Evolutionary conservation across 1,140 invertebrate genomes (phyloP).

Genomic region (Vollenhovia emeryi): DNA sequence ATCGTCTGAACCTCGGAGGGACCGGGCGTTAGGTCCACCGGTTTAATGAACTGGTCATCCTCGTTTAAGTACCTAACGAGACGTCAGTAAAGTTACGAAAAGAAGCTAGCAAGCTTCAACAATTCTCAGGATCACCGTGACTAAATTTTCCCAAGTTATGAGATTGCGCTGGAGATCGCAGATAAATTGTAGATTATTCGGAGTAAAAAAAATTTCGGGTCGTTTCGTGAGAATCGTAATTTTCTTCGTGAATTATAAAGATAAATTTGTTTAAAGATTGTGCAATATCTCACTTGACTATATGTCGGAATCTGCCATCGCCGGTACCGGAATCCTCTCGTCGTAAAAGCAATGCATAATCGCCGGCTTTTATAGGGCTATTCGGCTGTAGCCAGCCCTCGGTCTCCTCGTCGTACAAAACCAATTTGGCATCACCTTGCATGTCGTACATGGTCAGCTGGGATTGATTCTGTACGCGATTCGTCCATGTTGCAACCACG

Average conservation of each 20-base stretch:
- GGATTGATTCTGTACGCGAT: slow-evolving; percentile 92
- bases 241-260: neutral
- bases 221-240: neutral
- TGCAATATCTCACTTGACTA: slow-evolving; percentile 74
- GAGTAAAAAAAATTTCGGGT: neutral
- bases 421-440: slow-evolving; percentile 56
- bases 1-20: slow-evolving; percentile 84
- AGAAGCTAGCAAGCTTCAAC: neutral
- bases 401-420: slow-evolving; percentile 63
- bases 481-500: slow-evolving; percentile 92
- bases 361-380: slow-evolving; percentile 54
- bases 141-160: neutral
- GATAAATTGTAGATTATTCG: neutral
- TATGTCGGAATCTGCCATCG: slow-evolving; percentile 83
- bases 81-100: neutral
- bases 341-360: slow-evolving; percentile 78
- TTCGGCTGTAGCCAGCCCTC: slow-evolving; percentile 75
- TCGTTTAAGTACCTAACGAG: slow-evolving; percentile 73
- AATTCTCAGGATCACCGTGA: neutral
- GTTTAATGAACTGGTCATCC: slow-evolving; percentile 76
- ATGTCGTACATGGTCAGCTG: slow-evolving; percentile 84
- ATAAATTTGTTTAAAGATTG: neutral
- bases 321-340: slow-evolving; percentile 77
- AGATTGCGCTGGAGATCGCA: neutral
- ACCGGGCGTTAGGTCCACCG: slow-evolving; percentile 84